These are phyloP conservation scores for Ichneumon xanthorius DNA, from an alignment of 2,888 invertebrate genomes.

Conservation along the genomic window DNA sequence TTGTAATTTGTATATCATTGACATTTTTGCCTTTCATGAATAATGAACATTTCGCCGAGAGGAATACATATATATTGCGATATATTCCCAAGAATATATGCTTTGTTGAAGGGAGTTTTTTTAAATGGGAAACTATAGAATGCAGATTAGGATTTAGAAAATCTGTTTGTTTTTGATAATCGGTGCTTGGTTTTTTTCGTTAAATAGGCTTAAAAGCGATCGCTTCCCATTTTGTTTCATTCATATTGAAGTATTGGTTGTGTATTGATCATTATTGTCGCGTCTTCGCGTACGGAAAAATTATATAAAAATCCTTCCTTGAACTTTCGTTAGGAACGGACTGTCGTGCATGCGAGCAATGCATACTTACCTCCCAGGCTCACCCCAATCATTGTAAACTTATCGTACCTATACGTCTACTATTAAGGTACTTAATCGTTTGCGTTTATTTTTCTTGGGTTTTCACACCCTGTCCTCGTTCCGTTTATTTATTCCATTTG, in stretches of 20 bases:
- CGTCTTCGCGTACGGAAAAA: not conserved
- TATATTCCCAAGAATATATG: slow-evolving; percentile 71
- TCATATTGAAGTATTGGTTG: slow-evolving; percentile 59
- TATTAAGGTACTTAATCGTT: slow-evolving; percentile 36
- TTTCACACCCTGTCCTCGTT: slow-evolving; percentile 15
- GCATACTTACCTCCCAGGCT: slow-evolving; percentile 8
- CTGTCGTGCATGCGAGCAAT: slow-evolving; percentile 36
- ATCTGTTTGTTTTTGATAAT: slow-evolving; percentile 65
- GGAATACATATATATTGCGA: slow-evolving; percentile 44
- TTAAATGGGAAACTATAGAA: slow-evolving; percentile 19
- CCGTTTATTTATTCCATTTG: slow-evolving; percentile 41
- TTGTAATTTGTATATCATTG: slow-evolving; percentile 69
- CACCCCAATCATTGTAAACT: slow-evolving; percentile 37
- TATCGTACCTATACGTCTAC: slow-evolving; percentile 44
- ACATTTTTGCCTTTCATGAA: slow-evolving; percentile 57
- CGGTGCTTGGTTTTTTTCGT: slow-evolving; percentile 77
- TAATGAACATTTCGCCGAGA: slow-evolving; percentile 17
- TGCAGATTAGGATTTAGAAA: slow-evolving; percentile 46
- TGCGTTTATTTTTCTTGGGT: slow-evolving; percentile 11
- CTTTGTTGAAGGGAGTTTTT: slow-evolving; percentile 72
- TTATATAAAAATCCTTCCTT: slow-evolving; percentile 27
- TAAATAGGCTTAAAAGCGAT: slow-evolving; percentile 72
- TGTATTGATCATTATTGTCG: slow-evolving; percentile 55
- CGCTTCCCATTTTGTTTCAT: slow-evolving; percentile 66
- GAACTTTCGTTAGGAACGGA: slow-evolving; percentile 27